Evolutionary conservation across 2,797 vertebrate genomes (phyloP).

Genomic region (Naso thynnoides): DNA sequence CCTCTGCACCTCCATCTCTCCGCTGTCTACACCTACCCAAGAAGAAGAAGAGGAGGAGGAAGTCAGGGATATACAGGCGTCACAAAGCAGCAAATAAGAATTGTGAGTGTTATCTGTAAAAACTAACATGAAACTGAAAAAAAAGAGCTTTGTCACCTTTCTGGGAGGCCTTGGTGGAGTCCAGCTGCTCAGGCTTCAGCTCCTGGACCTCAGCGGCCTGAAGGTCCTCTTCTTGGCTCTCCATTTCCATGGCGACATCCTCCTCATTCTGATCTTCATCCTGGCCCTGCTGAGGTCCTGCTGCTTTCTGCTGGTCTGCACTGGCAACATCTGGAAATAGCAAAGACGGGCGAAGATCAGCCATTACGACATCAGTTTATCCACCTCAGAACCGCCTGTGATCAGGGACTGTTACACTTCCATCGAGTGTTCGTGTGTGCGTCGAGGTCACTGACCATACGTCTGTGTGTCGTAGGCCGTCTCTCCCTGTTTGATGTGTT

Average conservation of each 20-base stretch:
- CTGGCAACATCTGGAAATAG: conserved; percentile 89
- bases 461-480: conserved; percentile 91
- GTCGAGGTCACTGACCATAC: conserved; percentile 86
- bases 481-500: conserved; percentile 89
- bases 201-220: conserved; percentile 83
- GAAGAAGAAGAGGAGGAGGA: background rate
- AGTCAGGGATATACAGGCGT: background rate
- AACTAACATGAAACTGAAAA: background rate
- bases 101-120: background rate
- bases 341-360: background rate
- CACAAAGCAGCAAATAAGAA: background rate
- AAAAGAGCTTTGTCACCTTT: conserved; percentile 68
- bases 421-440: too few species aligned
- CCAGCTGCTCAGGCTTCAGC: conserved; percentile 89
- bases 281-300: conserved; percentile 75
- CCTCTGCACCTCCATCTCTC: conserved; percentile 85
- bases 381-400: too few species aligned
- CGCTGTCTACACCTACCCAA: conserved; percentile 82
- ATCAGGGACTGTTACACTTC: too few species aligned
- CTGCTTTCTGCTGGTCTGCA: conserved; percentile 89
- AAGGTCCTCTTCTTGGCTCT: conserved; percentile 86
- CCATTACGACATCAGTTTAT: background rate
- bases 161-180: conserved; percentile 72
- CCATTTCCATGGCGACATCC: conserved; percentile 87
- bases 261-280: conserved; percentile 78